Evolutionary conservation across 1,140 invertebrate genomes (phyloP).

Genomic region (Bicyclus anynana): DNA sequence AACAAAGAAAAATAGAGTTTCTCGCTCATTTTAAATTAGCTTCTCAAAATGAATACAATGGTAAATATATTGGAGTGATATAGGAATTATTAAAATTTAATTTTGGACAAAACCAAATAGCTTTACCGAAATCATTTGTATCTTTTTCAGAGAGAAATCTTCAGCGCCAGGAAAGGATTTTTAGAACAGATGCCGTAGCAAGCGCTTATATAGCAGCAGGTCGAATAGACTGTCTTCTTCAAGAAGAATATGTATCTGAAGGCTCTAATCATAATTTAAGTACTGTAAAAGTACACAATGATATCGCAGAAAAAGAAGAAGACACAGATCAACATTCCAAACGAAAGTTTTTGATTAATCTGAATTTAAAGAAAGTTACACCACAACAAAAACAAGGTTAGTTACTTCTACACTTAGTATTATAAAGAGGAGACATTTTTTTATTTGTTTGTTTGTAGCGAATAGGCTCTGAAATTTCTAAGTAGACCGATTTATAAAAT

Average conservation of each 20-base stretch:
- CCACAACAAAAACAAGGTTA: constrained; percentile 48
- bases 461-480: too few species aligned
- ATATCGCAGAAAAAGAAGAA: constrained; percentile 22
- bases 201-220: constrained; percentile 56
- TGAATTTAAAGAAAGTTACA: constrained; percentile 46
- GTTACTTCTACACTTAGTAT: neutral
- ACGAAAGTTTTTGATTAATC: constrained; percentile 43
- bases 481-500: too few species aligned
- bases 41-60: constrained; percentile 49
- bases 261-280: neutral
- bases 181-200: constrained; percentile 45
- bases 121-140: neutral
- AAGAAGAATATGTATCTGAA: constrained; percentile 24
- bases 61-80: constrained; percentile 30
- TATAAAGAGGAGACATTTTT: too few species aligned
- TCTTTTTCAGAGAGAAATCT: constrained; percentile 47
- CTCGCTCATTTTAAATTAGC: constrained; percentile 57
- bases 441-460: too few species aligned
- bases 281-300: constrained; percentile 5
- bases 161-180: constrained; percentile 46
- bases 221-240: constrained; percentile 39
- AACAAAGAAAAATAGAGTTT: constrained; percentile 52
- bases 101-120: too few species aligned
- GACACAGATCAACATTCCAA: constrained; percentile 30
- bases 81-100: too few species aligned